Evolutionary conservation across 2,888 invertebrate species (phyloP), one percentile per base, ranked within the genome.

Genomic region (Diadegma fenestrale): DNA sequence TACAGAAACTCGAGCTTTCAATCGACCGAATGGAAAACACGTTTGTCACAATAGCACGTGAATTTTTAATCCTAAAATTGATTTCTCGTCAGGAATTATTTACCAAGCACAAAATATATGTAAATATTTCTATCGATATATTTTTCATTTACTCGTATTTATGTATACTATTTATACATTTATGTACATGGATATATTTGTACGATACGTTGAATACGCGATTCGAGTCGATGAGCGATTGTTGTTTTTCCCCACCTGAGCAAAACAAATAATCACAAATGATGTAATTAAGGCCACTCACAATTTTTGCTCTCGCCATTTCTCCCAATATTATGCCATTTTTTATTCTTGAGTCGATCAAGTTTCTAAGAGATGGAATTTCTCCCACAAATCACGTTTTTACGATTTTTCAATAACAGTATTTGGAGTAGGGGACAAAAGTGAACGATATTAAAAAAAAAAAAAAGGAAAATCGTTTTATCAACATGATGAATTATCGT

Each of bases 141-240:
- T 37, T 17, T 37, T n/a, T 64, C 8, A 64, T 33, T 3, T 51
- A 71, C 51, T 33, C 51, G 33, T n/a, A 12, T 10, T 19, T 37
- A 58, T 14, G 33, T 51, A 8, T 45, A 22, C 45, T 61, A 43
- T 75, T 45, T 54, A 54, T 68, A 61, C 33, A 61, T 71, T 63
- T 22, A 30, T 58, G 30, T 54, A 69, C 61, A 75, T 17, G 63
- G 30, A 30, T 63, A 63, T 51, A 22, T 54, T 51, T 82, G n/a
- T 71, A 61, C 30, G 41, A 69, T 43, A 45, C 2, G 4, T 14
- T 48, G 22, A 37, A 66, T 41, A 51, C 41, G 6, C 26, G 48
- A 33, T 54, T 71, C 41, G 19, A 61, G 48, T 69, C 30, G 58
- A 61, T 41, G 43, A 45, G 69, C 58, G 26, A 78, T 33, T 30